A percentile compares a stretch with the other conserved stretches of the same genome.
Evolutionary conservation across 2,113 vertebrate species (phyloP).

Genomic region (Passer montanus): DNA sequence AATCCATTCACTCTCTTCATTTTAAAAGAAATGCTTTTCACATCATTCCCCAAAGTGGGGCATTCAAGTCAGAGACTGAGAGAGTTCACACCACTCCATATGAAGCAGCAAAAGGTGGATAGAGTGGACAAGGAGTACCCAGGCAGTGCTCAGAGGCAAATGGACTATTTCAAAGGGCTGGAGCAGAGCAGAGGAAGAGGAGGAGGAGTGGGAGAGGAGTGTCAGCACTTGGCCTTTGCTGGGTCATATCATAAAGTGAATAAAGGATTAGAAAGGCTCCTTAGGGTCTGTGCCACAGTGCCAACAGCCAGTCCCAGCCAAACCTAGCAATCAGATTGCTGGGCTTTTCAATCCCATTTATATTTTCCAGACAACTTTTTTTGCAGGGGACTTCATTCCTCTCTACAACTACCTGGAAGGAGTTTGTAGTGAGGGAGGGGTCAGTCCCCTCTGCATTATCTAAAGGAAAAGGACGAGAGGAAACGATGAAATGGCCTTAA

Average conservation of each 20-base stretch:
- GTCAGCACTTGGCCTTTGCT: neutral
- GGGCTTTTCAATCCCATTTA: neutral
- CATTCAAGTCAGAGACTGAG: neutral
- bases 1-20: neutral
- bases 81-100: neutral
- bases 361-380: neutral
- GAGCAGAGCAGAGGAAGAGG: neutral
- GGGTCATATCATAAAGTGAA: neutral
- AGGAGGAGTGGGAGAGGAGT: neutral
- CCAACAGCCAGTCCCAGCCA: neutral
- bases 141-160: neutral
- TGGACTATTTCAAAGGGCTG: neutral
- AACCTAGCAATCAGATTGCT: neutral
- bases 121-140: neutral
- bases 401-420: neutral
- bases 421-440: neutral
- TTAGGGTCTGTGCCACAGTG: neutral
- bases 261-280: neutral
- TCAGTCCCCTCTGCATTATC: neutral
- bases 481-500: neutral
- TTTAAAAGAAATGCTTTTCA: slow-evolving; percentile 16
- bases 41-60: neutral
- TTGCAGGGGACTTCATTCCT: neutral
- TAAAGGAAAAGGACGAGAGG: neutral
- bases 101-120: neutral